Percentiles rank a stretch among this genome's conserved stretches.
phyloP scores from a whole-genome alignment of 1,140 invertebrate genomes.

The Drosophila pachea region DNA sequence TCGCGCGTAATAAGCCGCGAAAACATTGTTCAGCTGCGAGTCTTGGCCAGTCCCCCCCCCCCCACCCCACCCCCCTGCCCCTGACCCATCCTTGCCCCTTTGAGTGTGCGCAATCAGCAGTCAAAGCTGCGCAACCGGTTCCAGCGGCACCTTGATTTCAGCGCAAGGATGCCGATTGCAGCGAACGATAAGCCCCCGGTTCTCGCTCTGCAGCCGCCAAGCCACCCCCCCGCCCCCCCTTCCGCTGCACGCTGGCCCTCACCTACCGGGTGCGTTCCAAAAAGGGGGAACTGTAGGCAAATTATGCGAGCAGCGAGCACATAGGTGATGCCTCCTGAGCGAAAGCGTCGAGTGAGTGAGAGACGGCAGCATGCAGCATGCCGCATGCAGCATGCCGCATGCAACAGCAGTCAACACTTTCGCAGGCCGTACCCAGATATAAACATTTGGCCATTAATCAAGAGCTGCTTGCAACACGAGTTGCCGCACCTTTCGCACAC shows the following conservation, averaged over 20 bases:
- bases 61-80: neutral
- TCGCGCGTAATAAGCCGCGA: slow-evolving; percentile 75
- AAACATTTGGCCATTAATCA: slow-evolving; percentile 51
- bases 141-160: slow-evolving; percentile 48
- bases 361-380: neutral
- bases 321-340: slow-evolving; percentile 18
- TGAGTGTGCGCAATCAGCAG: slow-evolving; percentile 24
- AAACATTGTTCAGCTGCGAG: slow-evolving; percentile 70
- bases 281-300: slow-evolving; percentile 35
- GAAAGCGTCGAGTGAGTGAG: neutral
- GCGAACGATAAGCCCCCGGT: slow-evolving; percentile 23
- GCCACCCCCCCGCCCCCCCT: neutral
- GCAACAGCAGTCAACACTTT: slow-evolving; percentile 47
- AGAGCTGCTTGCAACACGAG: slow-evolving; percentile 41
- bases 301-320: slow-evolving; percentile 31
- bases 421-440: slow-evolving; percentile 27
- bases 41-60: slow-evolving; percentile 24
- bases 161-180: slow-evolving; percentile 44
- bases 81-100: neutral
- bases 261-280: no score
- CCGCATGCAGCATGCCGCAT: neutral
- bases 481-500: slow-evolving; percentile 30
- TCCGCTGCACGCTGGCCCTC: neutral
- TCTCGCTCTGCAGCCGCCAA: neutral
- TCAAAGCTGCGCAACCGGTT: slow-evolving; percentile 40